phyloP scores from a whole-genome alignment of 2,888 invertebrate genomes.

The Ochropleura plecta region DNA sequence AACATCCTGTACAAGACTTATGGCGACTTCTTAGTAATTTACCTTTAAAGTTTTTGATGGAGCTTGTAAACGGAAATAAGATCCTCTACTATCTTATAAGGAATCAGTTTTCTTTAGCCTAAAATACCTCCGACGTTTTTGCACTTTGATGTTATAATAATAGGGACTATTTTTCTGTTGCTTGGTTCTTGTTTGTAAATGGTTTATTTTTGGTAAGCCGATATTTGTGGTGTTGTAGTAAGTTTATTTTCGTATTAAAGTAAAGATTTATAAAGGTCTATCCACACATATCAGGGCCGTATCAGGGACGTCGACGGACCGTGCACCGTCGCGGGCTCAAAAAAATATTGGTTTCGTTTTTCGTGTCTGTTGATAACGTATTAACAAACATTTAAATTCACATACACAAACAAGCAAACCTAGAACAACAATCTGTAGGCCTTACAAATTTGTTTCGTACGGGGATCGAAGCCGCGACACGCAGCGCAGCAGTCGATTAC shows the following conservation, averaged over 20 bases:
- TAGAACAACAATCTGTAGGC: no score
- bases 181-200: neutral
- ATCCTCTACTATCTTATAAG: slow-evolving; percentile 18
- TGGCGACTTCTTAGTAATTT: neutral
- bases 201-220: neutral
- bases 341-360: no score
- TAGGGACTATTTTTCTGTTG: neutral
- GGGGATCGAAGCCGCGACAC: no score
- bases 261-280: neutral
- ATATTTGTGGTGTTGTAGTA: neutral
- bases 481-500: no score
- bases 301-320: no score
- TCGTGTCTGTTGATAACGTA: no score
- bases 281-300: no score
- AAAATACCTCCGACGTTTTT: slow-evolving; percentile 8
- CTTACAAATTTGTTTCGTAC: no score
- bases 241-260: neutral
- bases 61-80: slow-evolving; percentile 38
- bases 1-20: neutral
- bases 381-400: no score
- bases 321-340: no score
- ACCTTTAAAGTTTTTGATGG: slow-evolving; percentile 10
- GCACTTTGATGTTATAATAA: slow-evolving; percentile 6
- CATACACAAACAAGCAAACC: no score
- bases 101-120: slow-evolving; percentile 1